These are phyloP conservation scores for Amphimallon solstitiale DNA, from an alignment of 2,888 invertebrate species.

Conservation along the genomic window DNA sequence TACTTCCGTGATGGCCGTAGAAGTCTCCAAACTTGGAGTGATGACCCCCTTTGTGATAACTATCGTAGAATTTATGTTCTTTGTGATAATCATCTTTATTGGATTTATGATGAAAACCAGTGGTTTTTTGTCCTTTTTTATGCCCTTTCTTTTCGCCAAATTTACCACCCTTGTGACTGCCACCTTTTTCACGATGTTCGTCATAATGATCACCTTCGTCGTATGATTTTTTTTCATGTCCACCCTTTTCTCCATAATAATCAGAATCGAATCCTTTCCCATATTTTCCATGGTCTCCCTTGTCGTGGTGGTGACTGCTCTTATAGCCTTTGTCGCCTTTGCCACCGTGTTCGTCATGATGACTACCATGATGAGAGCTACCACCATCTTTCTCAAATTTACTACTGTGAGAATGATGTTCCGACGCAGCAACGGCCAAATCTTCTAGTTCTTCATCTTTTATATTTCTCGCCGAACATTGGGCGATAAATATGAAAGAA, in stretches of 20 bases:
- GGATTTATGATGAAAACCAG: constrained; percentile 82
- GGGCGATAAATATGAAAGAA: constrained; percentile 52
- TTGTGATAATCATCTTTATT: constrained; percentile 83
- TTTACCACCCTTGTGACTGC: constrained; percentile 74
- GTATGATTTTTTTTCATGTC: constrained; percentile 70
- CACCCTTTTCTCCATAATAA: constrained; percentile 72
- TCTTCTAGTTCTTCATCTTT: constrained; percentile 58
- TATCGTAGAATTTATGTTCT: constrained; percentile 82
- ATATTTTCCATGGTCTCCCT: constrained; percentile 74
- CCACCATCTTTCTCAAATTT: constrained; percentile 65
- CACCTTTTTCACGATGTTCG: constrained; percentile 72
- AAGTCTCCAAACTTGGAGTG: constrained; percentile 84
- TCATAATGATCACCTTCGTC: constrained; percentile 73
- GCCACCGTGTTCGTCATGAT: constrained; percentile 68
- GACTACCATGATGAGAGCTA: constrained; percentile 66
- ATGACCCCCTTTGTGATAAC: constrained; percentile 80
- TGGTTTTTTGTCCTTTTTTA: constrained; percentile 81
- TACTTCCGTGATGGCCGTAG: constrained; percentile 80
- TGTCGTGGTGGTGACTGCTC: constrained; percentile 72
- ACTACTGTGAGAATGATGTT: constrained; percentile 53
- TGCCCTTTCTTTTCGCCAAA: constrained; percentile 81
- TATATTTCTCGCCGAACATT: constrained; percentile 54
- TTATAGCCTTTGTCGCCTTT: constrained; percentile 77
- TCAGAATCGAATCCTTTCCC: constrained; percentile 74
- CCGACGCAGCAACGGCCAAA: constrained; percentile 48